A percentile compares a stretch with the other conserved stretches of the same genome.
Conservation (phyloP, 2,888 invertebrate genomes). For the Lepetodrilus schrolli region DNA sequence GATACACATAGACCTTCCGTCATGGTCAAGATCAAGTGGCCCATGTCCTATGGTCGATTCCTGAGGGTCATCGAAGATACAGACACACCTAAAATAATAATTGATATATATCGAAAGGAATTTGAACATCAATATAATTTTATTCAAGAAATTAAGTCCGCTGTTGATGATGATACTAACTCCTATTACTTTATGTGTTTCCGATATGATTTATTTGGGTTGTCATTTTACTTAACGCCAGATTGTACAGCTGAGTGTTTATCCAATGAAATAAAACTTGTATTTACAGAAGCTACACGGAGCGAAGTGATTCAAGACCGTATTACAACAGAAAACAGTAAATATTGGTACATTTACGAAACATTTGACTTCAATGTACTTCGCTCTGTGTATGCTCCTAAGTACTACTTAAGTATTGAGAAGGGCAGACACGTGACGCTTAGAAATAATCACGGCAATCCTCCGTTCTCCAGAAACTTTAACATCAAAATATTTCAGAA, state of each 20-base stretch:
- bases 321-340: neutral
- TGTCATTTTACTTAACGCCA: neutral
- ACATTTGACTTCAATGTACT: neutral
- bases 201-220: neutral
- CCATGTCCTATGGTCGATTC: neutral
- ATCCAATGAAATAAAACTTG: neutral
- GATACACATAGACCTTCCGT: no score
- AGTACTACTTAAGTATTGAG: neutral
- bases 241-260: neutral
- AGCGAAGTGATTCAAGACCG: neutral
- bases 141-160: neutral
- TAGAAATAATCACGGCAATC: neutral
- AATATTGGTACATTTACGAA: neutral
- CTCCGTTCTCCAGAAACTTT: neutral
- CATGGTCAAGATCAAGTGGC: constrained; percentile 3
- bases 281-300: neutral
- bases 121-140: neutral
- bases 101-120: neutral
- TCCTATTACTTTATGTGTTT: neutral
- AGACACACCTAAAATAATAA: neutral
- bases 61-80: constrained; percentile 2
- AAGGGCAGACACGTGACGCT: neutral
- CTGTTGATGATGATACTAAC: neutral
- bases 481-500: neutral
- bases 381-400: neutral